Base-by-base conservation (phyloP, 2,113 vertebrate species). In the Gambusia affinis region DNA sequence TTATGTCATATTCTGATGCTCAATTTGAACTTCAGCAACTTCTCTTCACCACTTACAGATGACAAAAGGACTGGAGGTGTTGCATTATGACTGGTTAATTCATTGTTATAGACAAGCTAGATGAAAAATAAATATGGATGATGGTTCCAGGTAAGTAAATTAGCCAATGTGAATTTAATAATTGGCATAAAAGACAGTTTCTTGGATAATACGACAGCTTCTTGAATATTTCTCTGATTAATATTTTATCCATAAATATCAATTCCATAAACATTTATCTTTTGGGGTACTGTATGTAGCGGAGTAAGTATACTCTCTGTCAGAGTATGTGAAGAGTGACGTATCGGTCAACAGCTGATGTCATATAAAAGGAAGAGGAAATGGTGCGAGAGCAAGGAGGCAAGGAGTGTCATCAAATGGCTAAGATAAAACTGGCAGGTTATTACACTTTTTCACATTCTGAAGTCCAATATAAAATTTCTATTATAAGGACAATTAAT, bases 401-500 rank as follows among this genome's bases (percentile, higher is more conserved):
- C 72, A 78, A 84, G 67, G 73, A 75, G 89, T 93, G 95, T 95
- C 92, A 88, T 88, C 88, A 94, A 96, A 95, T 94, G 95, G 96
- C 97, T 97, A 97, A 97, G 94, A 95, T 82, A 95, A 96, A 96
- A 95, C 96, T 97, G 96, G 94, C 95, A 98, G 96, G 96, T 98
- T 98, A 98, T 98, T 98, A 98, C 94, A 95, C 96, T 96, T 97
- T 91, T 90, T 96, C 64, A 96, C 96, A 97, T 98, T 98, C 95
- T 95, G 93, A 96, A 97, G 96, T 98, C 96, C 97, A 98, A 98
- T 98, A 98, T 98, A 98, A 99, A 98, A 97, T 96, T 97, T 98
- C 97, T 98, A 99, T 99, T 99, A 98, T 97, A 97, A 96, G 97
- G 96, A 97, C 97, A 99, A 99, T 99, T 98, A 99, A 99, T 99